Conservation (phyloP, 2,888 invertebrate genomes). For the Heliconius aoede region DNA sequence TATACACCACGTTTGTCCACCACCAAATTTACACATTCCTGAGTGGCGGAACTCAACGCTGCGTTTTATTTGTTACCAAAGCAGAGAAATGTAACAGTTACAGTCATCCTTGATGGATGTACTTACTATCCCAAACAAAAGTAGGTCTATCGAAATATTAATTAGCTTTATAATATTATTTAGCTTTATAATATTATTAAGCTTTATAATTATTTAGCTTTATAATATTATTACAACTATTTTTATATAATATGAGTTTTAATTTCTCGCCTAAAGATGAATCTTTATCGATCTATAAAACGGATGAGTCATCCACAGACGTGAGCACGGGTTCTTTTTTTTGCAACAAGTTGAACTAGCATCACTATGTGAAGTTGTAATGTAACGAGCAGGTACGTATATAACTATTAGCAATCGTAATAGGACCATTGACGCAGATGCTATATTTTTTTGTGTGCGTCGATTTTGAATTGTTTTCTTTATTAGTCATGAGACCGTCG, state of each 20-base stretch:
- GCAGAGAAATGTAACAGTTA: too few species aligned
- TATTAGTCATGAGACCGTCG: neutral
- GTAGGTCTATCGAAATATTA: too few species aligned
- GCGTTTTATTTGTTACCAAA: too few species aligned
- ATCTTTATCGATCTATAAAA: neutral
- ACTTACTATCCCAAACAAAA: too few species aligned
- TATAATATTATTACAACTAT: too few species aligned
- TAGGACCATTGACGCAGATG: neutral
- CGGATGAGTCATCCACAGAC: conserved; percentile 10
- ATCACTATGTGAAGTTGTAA: neutral
- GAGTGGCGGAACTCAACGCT: too few species aligned
- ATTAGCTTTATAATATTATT: too few species aligned
- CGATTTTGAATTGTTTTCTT: neutral
- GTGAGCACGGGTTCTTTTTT: conserved; percentile 19
- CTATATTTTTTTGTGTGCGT: neutral
- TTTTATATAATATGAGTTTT: neutral
- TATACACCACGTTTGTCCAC: neutral
- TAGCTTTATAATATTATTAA: too few species aligned
- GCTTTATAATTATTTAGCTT: too few species aligned
- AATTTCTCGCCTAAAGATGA: neutral
- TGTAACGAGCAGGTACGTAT: neutral
- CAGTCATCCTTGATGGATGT: too few species aligned
- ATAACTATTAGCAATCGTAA: neutral
- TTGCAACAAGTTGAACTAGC: conserved; percentile 19
- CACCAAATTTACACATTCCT: too few species aligned